Conservation (phyloP, 1,140 invertebrate species). For the Drosophila azteca region DNA sequence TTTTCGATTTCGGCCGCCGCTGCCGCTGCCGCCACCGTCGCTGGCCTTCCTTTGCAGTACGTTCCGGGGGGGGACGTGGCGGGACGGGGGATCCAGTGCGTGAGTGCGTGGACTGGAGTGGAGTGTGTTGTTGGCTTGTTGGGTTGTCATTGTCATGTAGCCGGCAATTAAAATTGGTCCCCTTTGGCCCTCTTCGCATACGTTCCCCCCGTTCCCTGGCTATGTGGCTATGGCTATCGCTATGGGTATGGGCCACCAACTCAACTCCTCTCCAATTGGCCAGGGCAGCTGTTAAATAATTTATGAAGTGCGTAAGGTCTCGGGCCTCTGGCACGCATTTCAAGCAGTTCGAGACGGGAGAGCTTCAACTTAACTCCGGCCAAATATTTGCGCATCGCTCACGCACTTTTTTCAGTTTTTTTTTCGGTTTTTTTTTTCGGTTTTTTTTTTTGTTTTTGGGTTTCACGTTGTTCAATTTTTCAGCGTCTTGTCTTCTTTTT, state of each 20-base stretch:
- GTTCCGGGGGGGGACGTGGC: background rate
- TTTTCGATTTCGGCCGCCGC: background rate
- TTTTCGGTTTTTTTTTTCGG: no score
- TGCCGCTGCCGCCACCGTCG: background rate
- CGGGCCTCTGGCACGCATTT: constrained; percentile 66
- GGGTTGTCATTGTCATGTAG: constrained; percentile 64
- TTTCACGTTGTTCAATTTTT: background rate
- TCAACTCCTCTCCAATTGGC: constrained; percentile 36
- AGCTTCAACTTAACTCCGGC: constrained; percentile 4
- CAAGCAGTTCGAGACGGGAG: constrained; percentile 52
- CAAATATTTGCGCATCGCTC: constrained; percentile 60
- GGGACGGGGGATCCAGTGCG: constrained; percentile 9
- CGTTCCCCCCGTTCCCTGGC: background rate
- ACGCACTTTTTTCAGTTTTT: constrained; percentile 70
- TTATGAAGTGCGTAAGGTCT: constrained; percentile 75
- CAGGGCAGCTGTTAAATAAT: constrained; percentile 71
- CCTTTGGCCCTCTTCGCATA: constrained; percentile 34
- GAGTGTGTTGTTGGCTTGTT: background rate
- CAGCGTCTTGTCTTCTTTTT: no score
- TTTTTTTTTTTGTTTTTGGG: no score
- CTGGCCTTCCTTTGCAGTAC: constrained; percentile 14
- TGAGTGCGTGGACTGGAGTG: constrained; percentile 24
- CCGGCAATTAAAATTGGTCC: constrained; percentile 76
- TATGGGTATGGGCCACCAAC: no score
- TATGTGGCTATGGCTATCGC: no score